Base-by-base conservation (phyloP, 2,113 vertebrate genomes). In the Brachyistius frenatus region DNA sequence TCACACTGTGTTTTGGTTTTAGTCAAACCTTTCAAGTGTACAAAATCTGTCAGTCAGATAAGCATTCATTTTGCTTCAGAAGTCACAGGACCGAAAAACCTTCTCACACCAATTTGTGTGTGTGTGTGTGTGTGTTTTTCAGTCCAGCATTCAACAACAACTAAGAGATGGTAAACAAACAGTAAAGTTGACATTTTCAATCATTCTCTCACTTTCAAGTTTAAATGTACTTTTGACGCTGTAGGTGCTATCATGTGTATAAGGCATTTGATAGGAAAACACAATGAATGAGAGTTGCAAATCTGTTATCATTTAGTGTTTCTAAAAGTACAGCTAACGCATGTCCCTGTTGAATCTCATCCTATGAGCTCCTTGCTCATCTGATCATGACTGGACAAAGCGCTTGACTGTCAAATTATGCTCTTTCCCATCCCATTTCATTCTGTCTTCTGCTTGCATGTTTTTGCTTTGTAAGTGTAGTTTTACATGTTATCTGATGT, bases 21-120 rank as follows among this genome's bases (percentile, higher is more conserved):
- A 74, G 14, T 72, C 64, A 65, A 8, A 50, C 56, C 33, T 62
- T 58, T 63, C 23, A 72, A 61, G 41, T 76, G 65, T 41, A 39
- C 71, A 63, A 67, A 68, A 39, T 62, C 71, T 70, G 58, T 66
- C 36, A 23, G 44, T 33, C 16, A 67, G 46, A 3, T 49, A 68
- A 73, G 44, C 64, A 50, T 50, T 80, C 0, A 62, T 68, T 80
- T 70, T 63, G 35, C 64, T 37, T 54, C 56, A 13, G 55, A 75
- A 52, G 41, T 66, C 33, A 36, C 7, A 32, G 23, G 36, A 33
- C 47, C 35, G 11, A 74, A 66, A 76, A 61, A 23, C 10, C 30
- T 35, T 5, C 16, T 47, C 46, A 23, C 23, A 23, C 23, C 23
- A 23, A 23, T 23, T 23, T 23, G 23, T 23, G 23, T 23, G 23